Base-by-base conservation (phyloP, 2,113 vertebrate species). In the Epinephelus moara region DNA sequence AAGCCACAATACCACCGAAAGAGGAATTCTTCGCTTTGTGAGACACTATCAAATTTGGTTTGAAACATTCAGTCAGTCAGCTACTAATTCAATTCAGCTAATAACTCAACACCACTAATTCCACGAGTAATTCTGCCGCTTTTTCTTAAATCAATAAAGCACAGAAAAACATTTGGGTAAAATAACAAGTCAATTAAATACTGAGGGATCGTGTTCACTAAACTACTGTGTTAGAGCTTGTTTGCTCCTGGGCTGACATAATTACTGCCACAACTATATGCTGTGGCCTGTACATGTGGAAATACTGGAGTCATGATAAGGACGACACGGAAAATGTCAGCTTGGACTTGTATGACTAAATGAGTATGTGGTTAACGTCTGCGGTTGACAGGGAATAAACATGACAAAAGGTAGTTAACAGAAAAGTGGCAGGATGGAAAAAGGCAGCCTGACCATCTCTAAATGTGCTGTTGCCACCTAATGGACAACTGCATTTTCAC, bases 381-480 rank as follows among this genome's bases (percentile, higher is more conserved):
- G 73, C 50, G 25, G 70, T 60, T 81, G 77, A 85, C 56, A 6
- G 21, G 77, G 18, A 19, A 68, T 45, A 64, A 89, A 78, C 37
- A 77, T 33, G 64, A 76, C 66, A 56, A 66, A 62, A 40, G 52
- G 52, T 21, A 55, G 63, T 67, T 42, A 72, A 56, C 27, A 75
- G 27, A 55, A 63, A 21, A 76, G 69, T 8, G 50, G 50, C 47
- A 61, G 45, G 25, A 18, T 9, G 18, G 21, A 4, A 17, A 23
- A 25, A 55, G 30, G 40, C 62, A 77, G 75, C 45, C 13, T 25
- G 15, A 21, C 8, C 27, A 6, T 68, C 80, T 62, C 3, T n/a
- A 90, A 74, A 92, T 87, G 91, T 88, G 84, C 79, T 85, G 89
- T 90, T 89, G 90, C 91, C 93, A 91, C 87, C 93, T 95, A 93